Base-by-base conservation (phyloP, 2,888 invertebrate genomes). In the Caenorhabditis wallacei region DNA sequence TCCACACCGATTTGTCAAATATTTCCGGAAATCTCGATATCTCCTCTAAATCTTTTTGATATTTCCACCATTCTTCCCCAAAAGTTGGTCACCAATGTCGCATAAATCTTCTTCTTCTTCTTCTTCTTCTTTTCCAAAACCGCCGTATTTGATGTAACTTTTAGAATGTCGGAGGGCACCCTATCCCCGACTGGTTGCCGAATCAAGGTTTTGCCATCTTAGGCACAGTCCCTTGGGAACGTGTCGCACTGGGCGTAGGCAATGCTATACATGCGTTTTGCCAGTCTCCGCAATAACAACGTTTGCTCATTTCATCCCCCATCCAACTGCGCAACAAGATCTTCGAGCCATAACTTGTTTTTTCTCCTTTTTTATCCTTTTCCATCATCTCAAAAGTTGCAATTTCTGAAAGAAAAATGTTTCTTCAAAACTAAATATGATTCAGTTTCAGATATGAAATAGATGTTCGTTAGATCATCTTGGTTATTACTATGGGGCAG, bases 381-480 rank as follows among this genome's bases (percentile, higher is more conserved):
- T 26, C 40, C 51, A 35, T 35, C 43, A 48, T 40, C 30, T 16
- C 22, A 10, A 0, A 24, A n/a, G 18, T 43, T 24, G 40, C 37
- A 2, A 11, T 43, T 48, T 18, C 13, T 48, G 2, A 1, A 3
- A 48, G 18, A 48, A 48, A 48, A n/a, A 2, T 48, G 46, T 48
- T 48, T 4, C 46, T 18, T 18, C 16, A 40, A 40, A 48, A 48
- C 18, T 3, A n/a, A n/a, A n/a, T n/a, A 5, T n/a, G 16, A 18
- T 63, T 54, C 71, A 57, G 54, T 80, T 83, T 64, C 75, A 83
- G 83, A 74, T 75, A 83, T 83, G 83, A 83, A 79, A 79, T 83
- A 83, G 83, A 83, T 83, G 83, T 80, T 79, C 79, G 83, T 74
- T 69, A 83, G 79, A 64, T 71, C 70, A 74, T 68, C 75, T 79